Evolutionary conservation across 2,888 invertebrate genomes (phyloP).

Genomic region (Pardosa pseudoannulata): DNA sequence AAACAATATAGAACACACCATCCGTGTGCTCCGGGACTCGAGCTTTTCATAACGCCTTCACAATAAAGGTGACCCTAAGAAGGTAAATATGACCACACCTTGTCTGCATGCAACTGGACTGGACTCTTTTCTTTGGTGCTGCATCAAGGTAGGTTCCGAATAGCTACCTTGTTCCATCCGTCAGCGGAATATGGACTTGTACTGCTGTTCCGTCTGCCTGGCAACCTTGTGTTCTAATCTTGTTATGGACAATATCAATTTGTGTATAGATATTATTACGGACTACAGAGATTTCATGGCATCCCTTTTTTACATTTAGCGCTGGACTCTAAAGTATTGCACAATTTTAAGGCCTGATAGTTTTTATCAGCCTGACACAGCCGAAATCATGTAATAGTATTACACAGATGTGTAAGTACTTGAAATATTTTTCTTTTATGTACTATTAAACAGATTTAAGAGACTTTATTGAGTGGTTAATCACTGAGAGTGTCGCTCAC

Average conservation of each 20-base stretch:
- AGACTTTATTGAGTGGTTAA: constrained; percentile 47
- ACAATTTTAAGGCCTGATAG: constrained; percentile 53
- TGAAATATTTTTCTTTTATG: constrained; percentile 53
- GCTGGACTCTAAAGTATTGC: constrained; percentile 50
- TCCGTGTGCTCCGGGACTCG: constrained; percentile 34
- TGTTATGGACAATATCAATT: constrained; percentile 20
- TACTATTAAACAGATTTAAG: constrained; percentile 63
- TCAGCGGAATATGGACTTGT: constrained; percentile 7
- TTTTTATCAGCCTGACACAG: constrained; percentile 30
- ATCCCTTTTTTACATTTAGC: constrained; percentile 28
- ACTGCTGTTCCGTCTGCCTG: constrained; percentile 57
- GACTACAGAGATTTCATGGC: background rate
- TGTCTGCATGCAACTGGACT: constrained; percentile 18
- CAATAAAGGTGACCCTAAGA: constrained; percentile 30
- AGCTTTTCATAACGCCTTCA: constrained; percentile 29
- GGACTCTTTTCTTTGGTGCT: constrained; percentile 30
- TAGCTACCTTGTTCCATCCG: constrained; percentile 23
- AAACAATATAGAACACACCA: constrained; percentile 47
- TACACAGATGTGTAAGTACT: constrained; percentile 67
- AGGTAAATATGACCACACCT: constrained; percentile 44
- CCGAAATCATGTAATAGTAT: constrained; percentile 49
- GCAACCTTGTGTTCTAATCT: constrained; percentile 54
- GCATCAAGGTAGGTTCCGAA: constrained; percentile 55
- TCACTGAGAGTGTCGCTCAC: constrained; percentile 31
- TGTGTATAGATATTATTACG: background rate